These are phyloP conservation scores for Smutsia temminckii DNA, from an alignment of 2,797 vertebrate genomes.

Conservation along the genomic window DNA sequence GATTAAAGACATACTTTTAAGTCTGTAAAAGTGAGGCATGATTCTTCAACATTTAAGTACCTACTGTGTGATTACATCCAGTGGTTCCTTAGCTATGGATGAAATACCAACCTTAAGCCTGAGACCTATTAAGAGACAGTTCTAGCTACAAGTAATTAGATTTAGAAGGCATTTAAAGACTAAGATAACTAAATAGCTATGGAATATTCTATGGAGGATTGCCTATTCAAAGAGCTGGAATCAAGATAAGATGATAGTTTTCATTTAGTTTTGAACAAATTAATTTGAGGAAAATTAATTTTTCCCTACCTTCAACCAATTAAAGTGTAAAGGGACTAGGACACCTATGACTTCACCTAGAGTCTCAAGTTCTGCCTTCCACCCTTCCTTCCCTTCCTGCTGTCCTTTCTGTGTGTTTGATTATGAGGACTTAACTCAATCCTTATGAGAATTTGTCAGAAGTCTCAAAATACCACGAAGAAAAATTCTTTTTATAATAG, in stretches of 20 bases:
- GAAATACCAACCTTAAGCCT: neutral
- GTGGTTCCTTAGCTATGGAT: neutral
- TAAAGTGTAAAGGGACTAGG: too few species aligned
- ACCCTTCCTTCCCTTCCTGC: too few species aligned
- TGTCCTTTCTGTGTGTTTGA: slow-evolving; percentile 53
- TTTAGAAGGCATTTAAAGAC: neutral
- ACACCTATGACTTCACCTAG: too few species aligned
- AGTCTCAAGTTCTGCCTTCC: too few species aligned
- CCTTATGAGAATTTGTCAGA: slow-evolving; percentile 76
- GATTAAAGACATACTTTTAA: neutral
- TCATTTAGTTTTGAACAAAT: neutral
- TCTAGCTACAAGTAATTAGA: neutral
- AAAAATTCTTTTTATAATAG: too few species aligned
- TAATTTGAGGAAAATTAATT: too few species aligned
- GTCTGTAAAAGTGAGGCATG: neutral
- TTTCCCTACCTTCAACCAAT: too few species aligned
- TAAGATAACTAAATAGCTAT: neutral
- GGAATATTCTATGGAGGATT: neutral
- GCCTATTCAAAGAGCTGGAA: neutral
- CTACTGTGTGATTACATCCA: neutral
- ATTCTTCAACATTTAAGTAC: neutral
- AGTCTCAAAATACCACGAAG: slow-evolving; percentile 50
- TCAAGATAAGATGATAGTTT: neutral
- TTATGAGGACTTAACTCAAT: slow-evolving; percentile 76
- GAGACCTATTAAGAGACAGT: neutral